phyloP scores from a whole-genome alignment of 2,888 invertebrate species.

The Drosophila demipolita region DNA sequence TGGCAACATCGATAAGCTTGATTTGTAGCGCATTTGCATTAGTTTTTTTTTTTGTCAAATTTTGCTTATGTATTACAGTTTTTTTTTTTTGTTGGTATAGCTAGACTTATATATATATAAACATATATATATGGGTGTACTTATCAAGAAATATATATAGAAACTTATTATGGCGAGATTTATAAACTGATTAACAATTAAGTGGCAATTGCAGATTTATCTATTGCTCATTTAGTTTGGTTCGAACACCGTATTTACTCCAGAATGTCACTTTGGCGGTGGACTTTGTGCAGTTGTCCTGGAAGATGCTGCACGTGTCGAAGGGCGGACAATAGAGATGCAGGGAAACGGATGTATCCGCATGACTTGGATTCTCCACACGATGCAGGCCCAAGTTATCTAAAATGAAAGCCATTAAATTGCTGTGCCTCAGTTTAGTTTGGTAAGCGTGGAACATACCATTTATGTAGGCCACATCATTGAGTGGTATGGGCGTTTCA shows the following conservation, averaged over 20 bases:
- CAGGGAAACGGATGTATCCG: conserved; percentile 94
- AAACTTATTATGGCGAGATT: conserved; percentile 59
- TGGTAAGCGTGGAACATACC: conserved; percentile 86
- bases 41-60: conserved; percentile 1
- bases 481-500: conserved; percentile 88
- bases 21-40: conserved; percentile 1
- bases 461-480: conserved; percentile 97
- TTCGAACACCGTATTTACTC: conserved; percentile 92
- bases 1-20: conserved; percentile 33
- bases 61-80: background rate
- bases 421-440: background rate
- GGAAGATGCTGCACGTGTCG: conserved; percentile 94
- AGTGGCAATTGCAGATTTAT: background rate
- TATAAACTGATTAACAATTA: conserved; percentile 55
- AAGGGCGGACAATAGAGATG: conserved; percentile 99
- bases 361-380: conserved; percentile 96
- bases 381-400: conserved; percentile 97
- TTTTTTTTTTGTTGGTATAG: conserved; percentile 44
- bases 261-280: conserved; percentile 93
- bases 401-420: conserved; percentile 83
- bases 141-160: conserved; percentile 3
- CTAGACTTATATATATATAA: conserved; percentile 46
- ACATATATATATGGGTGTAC: conserved; percentile 3
- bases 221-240: conserved; percentile 64
- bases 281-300: conserved; percentile 92